phyloP scores from a whole-genome alignment of 1,140 invertebrate genomes.

The Danaus plexippus region DNA sequence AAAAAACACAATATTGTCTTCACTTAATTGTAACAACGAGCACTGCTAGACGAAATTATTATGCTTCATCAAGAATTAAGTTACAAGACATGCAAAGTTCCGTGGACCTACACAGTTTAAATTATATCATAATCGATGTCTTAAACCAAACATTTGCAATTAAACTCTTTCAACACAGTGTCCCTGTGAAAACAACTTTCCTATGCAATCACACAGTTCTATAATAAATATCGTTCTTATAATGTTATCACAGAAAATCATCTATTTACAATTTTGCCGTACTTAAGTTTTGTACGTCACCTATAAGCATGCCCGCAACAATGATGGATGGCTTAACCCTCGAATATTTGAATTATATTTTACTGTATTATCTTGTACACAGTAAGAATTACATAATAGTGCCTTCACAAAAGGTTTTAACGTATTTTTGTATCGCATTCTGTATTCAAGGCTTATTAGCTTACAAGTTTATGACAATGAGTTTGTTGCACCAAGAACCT shows the following conservation, averaged over 20 bases:
- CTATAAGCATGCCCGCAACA: slow-evolving; percentile 58
- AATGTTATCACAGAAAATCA: slow-evolving; percentile 74
- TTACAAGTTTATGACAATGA: too few relatives aligned
- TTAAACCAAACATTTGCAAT: slow-evolving; percentile 20
- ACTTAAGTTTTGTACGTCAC: slow-evolving; percentile 62
- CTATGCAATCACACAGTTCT: slow-evolving; percentile 72
- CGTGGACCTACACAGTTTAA: slow-evolving; percentile 11
- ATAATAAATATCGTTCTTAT: slow-evolving; percentile 67
- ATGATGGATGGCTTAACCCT: slow-evolving; percentile 46
- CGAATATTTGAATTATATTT: slow-evolving; percentile 30
- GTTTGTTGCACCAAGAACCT: too few relatives aligned
- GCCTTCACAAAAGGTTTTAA: slow-evolving; percentile 1
- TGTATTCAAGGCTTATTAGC: too few relatives aligned
- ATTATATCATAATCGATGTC: slow-evolving; percentile 12
- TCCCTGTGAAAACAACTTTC: slow-evolving; percentile 59
- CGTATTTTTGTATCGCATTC: too few relatives aligned
- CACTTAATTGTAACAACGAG: slow-evolving; percentile 23
- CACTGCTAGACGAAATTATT: slow-evolving; percentile 21
- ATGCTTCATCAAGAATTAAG: slow-evolving; percentile 23
- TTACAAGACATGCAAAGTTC: slow-evolving; percentile 31
- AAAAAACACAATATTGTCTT: slow-evolving; percentile 14
- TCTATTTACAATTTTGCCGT: slow-evolving; percentile 73
- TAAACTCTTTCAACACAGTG: slow-evolving; percentile 41
- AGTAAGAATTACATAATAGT: slow-evolving; percentile 4
- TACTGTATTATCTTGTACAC: slow-evolving; percentile 4